Conservation (phyloP, 2,888 invertebrate genomes). For the Tribolium freemani region DNA sequence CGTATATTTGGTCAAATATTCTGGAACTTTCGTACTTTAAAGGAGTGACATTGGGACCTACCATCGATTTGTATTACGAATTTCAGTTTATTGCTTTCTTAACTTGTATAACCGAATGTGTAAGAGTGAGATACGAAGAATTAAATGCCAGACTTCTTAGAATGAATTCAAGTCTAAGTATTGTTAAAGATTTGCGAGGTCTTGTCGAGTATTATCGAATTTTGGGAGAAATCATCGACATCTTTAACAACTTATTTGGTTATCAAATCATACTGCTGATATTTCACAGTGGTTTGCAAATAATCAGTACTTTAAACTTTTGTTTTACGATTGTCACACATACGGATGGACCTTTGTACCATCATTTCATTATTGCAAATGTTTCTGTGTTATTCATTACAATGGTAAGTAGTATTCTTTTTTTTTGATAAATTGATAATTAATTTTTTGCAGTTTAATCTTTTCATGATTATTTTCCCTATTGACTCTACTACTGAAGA, state of each 20-base stretch:
- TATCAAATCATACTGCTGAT: slow-evolving; percentile 1
- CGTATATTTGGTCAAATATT: background rate
- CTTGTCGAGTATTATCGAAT: background rate
- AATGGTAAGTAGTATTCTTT: background rate
- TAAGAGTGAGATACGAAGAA: background rate
- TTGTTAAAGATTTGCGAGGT: background rate
- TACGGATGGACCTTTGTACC: background rate
- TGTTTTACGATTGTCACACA: background rate
- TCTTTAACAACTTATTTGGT: background rate
- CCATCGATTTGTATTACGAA: background rate
- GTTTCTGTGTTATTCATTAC: background rate
- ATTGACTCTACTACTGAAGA: background rate
- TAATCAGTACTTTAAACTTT: background rate
- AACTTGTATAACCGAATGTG: background rate
- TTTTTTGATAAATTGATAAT: background rate
- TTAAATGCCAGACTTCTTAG: background rate
- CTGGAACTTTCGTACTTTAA: background rate
- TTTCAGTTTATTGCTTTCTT: background rate
- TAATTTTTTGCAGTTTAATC: background rate
- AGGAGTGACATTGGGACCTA: background rate
- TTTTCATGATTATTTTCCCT: background rate
- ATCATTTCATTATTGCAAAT: background rate
- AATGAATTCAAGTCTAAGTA: background rate
- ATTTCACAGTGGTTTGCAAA: background rate
- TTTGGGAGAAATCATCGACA: background rate